Base-by-base conservation (phyloP, 2,888 invertebrate species). In the Ennomos quercinarius region DNA sequence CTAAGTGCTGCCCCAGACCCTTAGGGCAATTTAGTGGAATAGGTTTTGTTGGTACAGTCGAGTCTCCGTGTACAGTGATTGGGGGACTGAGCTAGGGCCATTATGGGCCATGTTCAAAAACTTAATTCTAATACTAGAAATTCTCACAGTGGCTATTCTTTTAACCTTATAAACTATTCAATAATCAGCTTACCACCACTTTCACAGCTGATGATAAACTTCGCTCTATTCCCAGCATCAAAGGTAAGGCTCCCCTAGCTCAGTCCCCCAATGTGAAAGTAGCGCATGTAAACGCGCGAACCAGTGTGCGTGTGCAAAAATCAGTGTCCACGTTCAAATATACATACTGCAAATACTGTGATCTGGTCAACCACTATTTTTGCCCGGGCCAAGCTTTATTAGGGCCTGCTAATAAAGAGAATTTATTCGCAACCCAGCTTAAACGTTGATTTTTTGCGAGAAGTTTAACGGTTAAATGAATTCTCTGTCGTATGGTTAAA, bases 171-270 rank as follows among this genome's bases (percentile, higher is more conserved):
- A 27, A 27, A 27, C 27, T 27, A 27, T 27, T 27, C 2, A 27
- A 4, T 4, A 27, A 4, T n/a, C 9, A 27, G 27, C 78, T 68
- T 57, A 91, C 91, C 91, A 64, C 86, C 87, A 67, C 87, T 83
- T 44, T 89, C 90, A 70, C 89, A 80, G 51, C 91, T 92, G 43
- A 91, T 81, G 10, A 92, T 84, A 53, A 91, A 91, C 63, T 89
- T 83, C 0, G 89, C 91, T 37, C 79, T 80, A 36, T 84, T 89
- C 5, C 83, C 89, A 39, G 91, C 89, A 62, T 91, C 91, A 62
- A 91, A 91, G 0, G 89, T 91, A 0, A 88, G 90, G n/a, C n/a
- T n/a, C n/a, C n/a, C n/a, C n/a, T n/a, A n/a, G n/a, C n/a, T n/a
- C n/a, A n/a, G n/a, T n/a, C n/a, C 17, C 3, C 17, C 3, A 2